These are phyloP conservation scores for Ctenosaura bakeri DNA, from an alignment of 2,797 vertebrate species.

Conservation along the genomic window DNA sequence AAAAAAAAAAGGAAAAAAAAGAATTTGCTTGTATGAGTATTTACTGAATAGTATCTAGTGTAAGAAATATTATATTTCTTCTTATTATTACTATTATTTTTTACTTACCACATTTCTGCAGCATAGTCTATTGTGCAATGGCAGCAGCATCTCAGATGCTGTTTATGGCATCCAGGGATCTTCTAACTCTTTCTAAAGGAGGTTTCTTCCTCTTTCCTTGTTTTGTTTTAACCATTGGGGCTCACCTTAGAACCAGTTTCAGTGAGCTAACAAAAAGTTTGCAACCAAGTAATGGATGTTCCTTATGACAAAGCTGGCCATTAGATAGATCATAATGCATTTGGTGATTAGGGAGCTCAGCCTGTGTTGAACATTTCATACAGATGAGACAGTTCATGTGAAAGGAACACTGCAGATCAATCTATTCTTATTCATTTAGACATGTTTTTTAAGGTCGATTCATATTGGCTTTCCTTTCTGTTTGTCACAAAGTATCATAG, in stretches of 20 bases:
- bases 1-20: slow-evolving; percentile 21
- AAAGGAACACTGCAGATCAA: neutral
- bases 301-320: neutral
- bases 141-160: slow-evolving; percentile 38
- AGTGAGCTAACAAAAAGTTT: neutral
- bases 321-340: neutral
- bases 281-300: neutral
- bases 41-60: slow-evolving; percentile 76
- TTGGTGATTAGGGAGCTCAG: neutral
- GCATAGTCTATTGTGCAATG: slow-evolving; percentile 50
- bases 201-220: neutral
- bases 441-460: fast-evolving
- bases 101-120: slow-evolving; percentile 65
- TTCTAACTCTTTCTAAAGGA: neutral
- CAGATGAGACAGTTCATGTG: neutral
- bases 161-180: slow-evolving; percentile 21
- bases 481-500: neutral
- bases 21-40: slow-evolving; percentile 61
- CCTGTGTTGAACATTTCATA: neutral
- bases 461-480: slow-evolving; percentile 25
- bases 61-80: slow-evolving; percentile 68
- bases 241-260: neutral
- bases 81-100: slow-evolving; percentile 55
- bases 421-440: neutral
- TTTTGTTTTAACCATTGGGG: neutral